Conservation (phyloP, 1,140 invertebrate genomes). For the Drosophila pectinifera region DNA sequence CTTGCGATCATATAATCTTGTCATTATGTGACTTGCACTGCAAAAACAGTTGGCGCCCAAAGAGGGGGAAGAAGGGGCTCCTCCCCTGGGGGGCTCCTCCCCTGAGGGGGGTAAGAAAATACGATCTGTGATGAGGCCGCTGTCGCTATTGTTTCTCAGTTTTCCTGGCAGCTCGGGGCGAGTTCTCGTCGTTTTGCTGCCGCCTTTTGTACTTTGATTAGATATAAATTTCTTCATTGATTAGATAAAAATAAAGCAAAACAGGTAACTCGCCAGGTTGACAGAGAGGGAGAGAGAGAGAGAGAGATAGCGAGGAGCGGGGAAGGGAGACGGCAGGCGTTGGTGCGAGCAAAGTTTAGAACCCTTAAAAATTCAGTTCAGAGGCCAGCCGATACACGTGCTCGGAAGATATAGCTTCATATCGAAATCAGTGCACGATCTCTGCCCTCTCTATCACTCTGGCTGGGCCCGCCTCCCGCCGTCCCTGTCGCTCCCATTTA, state of each 20-base stretch:
- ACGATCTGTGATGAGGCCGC: slow-evolving; percentile 34
- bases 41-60: slow-evolving; percentile 16
- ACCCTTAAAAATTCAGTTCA: slow-evolving; percentile 32
- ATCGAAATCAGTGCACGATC: slow-evolving; percentile 65
- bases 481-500: background rate
- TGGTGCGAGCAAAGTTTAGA: slow-evolving; percentile 34
- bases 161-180: slow-evolving; percentile 26
- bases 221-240: slow-evolving; percentile 82
- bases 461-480: background rate
- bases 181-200: slow-evolving; percentile 12
- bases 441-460: slow-evolving; percentile 3
- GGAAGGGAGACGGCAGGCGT: background rate
- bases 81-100: background rate
- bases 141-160: slow-evolving; percentile 45
- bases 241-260: slow-evolving; percentile 74
- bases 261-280: slow-evolving; percentile 32
- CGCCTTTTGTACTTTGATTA: slow-evolving; percentile 70
- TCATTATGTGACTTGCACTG: slow-evolving; percentile 54
- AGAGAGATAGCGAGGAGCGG: background rate
- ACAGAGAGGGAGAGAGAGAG: slow-evolving; percentile 1
- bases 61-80: background rate
- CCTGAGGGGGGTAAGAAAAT: background rate
- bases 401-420: slow-evolving; percentile 46
- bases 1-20: slow-evolving; percentile 48
- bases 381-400: slow-evolving; percentile 46